These are phyloP conservation scores for Platysteira castanea DNA, from an alignment of 2,113 vertebrate species.

Conservation along the genomic window DNA sequence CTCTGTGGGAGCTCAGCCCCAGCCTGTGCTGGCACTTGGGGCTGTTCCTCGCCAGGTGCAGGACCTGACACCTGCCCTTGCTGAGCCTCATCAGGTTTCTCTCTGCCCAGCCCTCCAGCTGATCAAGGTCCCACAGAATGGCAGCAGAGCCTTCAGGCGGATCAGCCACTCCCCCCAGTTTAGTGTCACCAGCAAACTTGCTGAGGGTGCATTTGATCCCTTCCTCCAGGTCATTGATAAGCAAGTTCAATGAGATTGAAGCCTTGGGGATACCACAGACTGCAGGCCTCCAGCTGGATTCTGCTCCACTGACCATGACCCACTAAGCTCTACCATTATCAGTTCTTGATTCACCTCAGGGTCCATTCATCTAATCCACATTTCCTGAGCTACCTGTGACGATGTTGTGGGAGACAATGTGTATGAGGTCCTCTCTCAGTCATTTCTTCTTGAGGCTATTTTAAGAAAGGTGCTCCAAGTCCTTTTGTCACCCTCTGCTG, in stretches of 20 bases:
- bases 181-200: too few relatives aligned
- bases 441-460: neutral
- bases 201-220: too few relatives aligned
- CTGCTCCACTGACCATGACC: neutral
- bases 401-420: neutral
- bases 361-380: neutral
- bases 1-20: neutral
- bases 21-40: neutral
- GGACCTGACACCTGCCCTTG: neutral
- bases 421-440: neutral
- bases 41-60: neutral
- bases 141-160: too few relatives aligned
- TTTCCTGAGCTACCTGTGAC: neutral
- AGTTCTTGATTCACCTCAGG: neutral
- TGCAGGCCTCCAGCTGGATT: neutral
- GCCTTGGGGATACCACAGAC: neutral
- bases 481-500: neutral
- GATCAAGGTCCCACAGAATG: too few relatives aligned
- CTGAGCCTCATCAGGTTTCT: too few relatives aligned
- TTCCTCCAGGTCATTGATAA: too few relatives aligned
- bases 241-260: neutral
- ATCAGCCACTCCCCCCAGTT: too few relatives aligned
- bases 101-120: too few relatives aligned
- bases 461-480: neutral
- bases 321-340: neutral